phyloP scores from a whole-genome alignment of 1,140 invertebrate genomes.

The Drosophila obscura region DNA sequence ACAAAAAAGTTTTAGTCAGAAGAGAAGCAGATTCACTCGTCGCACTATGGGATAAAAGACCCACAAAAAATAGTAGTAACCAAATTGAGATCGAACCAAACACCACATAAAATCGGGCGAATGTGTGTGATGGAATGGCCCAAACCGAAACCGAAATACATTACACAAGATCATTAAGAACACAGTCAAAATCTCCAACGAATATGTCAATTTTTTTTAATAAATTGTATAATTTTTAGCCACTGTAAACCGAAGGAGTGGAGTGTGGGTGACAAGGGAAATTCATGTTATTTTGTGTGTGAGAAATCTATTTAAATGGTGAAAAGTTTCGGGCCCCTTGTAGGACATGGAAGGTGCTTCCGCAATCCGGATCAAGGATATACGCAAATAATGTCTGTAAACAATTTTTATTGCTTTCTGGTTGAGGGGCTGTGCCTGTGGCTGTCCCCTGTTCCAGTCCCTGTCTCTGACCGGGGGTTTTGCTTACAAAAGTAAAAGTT shows the following conservation, averaged over 20 bases:
- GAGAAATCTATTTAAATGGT: slow-evolving; percentile 71
- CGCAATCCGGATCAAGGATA: slow-evolving; percentile 55
- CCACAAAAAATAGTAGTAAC: too few relatives aligned
- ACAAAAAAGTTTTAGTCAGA: slow-evolving; percentile 22
- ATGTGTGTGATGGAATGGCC: too few relatives aligned
- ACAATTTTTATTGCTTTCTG: slow-evolving; percentile 83
- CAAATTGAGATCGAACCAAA: too few relatives aligned
- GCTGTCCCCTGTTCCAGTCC: slow-evolving; percentile 1
- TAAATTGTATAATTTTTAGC: not conserved
- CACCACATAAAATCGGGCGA: too few relatives aligned
- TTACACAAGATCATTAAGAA: too few relatives aligned
- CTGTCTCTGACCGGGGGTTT: slow-evolving; percentile 40
- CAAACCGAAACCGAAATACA: too few relatives aligned
- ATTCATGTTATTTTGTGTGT: slow-evolving; percentile 54
- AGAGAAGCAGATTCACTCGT: slow-evolving; percentile 8
- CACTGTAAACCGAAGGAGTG: not conserved
- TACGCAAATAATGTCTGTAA: slow-evolving; percentile 79
- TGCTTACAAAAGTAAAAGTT: slow-evolving; percentile 79
- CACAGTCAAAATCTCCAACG: too few relatives aligned
- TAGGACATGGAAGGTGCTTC: slow-evolving; percentile 77
- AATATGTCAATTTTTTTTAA: not conserved
- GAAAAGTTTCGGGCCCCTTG: slow-evolving; percentile 49
- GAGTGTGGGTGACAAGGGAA: slow-evolving; percentile 19
- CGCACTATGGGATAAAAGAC: too few relatives aligned
- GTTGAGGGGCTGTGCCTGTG: slow-evolving; percentile 22